A percentile compares a stretch with the other conserved stretches of the same genome.
phyloP scores from a whole-genome alignment of 2,113 vertebrate genomes.

The Anoplopoma fimbria region DNA sequence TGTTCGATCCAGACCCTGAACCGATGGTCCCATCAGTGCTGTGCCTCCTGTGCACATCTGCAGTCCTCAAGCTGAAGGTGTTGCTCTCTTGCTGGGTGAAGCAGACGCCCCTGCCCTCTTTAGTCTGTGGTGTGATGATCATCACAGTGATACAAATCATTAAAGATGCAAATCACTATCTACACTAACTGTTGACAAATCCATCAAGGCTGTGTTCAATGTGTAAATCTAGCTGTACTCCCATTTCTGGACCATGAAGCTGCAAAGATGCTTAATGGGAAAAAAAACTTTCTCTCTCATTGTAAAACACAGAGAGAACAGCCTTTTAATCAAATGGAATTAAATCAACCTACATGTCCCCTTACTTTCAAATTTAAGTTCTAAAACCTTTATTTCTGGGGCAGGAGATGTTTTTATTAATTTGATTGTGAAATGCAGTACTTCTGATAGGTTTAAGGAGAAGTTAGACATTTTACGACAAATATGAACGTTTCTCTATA shows the following conservation, averaged over 20 bases:
- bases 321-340: background rate
- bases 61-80: conserved; percentile 66
- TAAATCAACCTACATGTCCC: background rate
- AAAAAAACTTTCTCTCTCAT: background rate
- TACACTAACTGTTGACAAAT: background rate
- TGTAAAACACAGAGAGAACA: background rate
- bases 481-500: background rate
- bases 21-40: conserved; percentile 82
- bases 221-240: background rate
- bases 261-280: conserved; percentile 1
- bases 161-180: background rate
- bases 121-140: conserved; percentile 41
- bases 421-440: background rate
- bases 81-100: conserved; percentile 51
- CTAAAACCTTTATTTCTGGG: background rate
- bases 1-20: conserved; percentile 60
- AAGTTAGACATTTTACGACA: background rate
- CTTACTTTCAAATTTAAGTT: background rate
- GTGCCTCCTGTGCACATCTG: conserved; percentile 78
- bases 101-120: conserved; percentile 18
- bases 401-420: background rate
- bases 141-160: background rate
- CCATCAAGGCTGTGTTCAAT: background rate
- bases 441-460: background rate
- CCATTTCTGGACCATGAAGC: background rate